A percentile compares a stretch with the other conserved stretches of the same genome.
Evolutionary conservation across 2,888 invertebrate genomes (phyloP).

Genomic region (Cancer borealis): DNA sequence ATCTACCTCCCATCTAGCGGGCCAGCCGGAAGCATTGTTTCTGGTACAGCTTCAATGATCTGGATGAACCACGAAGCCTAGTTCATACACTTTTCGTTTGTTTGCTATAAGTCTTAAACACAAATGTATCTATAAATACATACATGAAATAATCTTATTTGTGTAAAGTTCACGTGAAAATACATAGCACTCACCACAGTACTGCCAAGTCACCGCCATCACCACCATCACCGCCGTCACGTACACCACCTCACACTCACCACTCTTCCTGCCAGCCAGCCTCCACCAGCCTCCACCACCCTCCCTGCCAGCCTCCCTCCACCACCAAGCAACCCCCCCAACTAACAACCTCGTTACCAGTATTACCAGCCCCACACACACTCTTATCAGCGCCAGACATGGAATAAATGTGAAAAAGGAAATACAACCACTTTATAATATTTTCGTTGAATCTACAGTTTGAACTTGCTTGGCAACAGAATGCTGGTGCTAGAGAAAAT

Average conservation of each 20-base stretch:
- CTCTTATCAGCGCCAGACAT: not conserved
- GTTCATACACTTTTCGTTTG: not conserved
- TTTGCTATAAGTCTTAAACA: not conserved
- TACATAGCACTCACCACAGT: not conserved
- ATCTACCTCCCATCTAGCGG: not conserved
- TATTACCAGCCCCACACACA: conserved; percentile 1
- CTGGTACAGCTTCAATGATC: not conserved
- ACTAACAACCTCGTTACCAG: not conserved
- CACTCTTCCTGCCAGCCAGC: not conserved
- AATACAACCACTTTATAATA: not conserved
- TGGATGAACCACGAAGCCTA: not conserved
- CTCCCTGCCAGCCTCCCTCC: not conserved
- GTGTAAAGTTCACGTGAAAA: not conserved
- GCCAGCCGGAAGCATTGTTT: not conserved
- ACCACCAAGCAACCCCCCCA: not conserved
- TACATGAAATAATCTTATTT: not conserved
- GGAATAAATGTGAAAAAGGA: conserved; percentile 2
- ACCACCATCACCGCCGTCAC: not conserved
- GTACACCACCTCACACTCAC: not conserved
- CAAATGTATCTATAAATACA: not conserved
- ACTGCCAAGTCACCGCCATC: not conserved
- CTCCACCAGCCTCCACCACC: not conserved
- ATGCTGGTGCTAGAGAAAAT: not conserved
- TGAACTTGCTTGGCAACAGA: not conserved
- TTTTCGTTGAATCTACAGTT: not conserved